Evolutionary conservation across 2,888 invertebrate genomes (phyloP).

Genomic region (Sipha maydis): DNA sequence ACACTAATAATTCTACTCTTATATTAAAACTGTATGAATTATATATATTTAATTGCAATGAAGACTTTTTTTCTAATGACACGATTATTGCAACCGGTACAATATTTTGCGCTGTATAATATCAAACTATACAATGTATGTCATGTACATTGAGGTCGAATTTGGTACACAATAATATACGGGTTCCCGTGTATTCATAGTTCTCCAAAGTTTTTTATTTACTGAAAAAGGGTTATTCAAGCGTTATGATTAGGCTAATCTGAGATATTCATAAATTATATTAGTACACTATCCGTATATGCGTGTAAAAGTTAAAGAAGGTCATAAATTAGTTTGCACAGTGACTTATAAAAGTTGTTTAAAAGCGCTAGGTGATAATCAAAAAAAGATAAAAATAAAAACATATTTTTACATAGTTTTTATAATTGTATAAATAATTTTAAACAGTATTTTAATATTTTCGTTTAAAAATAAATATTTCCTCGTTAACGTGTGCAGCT

Average conservation of each 20-base stretch:
- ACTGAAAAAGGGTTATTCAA: slow-evolving; percentile 19
- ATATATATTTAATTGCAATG: not conserved
- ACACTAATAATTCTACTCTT: not conserved
- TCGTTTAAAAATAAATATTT: not conserved
- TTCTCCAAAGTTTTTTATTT: not conserved
- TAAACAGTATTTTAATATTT: too few species aligned
- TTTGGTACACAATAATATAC: slow-evolving; percentile 25
- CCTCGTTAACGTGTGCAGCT: too few species aligned
- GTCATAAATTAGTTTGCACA: slow-evolving; percentile 10
- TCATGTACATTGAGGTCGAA: slow-evolving; percentile 5
- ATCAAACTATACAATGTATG: not conserved
- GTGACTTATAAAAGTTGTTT: slow-evolving; percentile 20
- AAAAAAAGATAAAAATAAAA: too few species aligned
- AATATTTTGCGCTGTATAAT: not conserved
- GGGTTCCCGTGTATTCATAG: slow-evolving; percentile 16
- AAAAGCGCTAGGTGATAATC: not conserved
- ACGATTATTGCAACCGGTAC: not conserved
- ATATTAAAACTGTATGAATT: not conserved
- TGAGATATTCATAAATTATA: slow-evolving; percentile 39
- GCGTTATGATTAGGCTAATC: slow-evolving; percentile 33
- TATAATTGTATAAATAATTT: too few species aligned
- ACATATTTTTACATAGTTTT: too few species aligned
- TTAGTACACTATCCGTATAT: slow-evolving; percentile 34
- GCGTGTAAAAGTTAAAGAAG: slow-evolving; percentile 30
- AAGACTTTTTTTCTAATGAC: not conserved